Conservation (phyloP, 2,113 vertebrate species). For the Abramis brama region DNA sequence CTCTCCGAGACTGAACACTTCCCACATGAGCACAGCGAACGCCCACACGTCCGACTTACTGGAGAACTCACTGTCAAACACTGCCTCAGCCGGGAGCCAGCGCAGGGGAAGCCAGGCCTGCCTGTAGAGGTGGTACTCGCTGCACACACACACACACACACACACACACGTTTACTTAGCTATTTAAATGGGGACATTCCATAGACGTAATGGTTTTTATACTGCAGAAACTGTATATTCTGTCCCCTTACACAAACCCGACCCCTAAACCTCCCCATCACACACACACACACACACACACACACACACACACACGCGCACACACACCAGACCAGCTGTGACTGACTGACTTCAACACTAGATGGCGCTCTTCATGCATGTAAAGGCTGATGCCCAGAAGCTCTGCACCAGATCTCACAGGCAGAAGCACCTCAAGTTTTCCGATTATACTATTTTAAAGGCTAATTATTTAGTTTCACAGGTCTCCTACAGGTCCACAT, state of each 20-base stretch:
- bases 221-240: no score
- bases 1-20: constrained; percentile 92
- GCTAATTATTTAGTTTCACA: no score
- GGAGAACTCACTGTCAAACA: constrained; percentile 94
- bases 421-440: no score
- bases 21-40: constrained; percentile 97
- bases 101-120: constrained; percentile 95
- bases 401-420: no score
- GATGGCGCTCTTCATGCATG: constrained; percentile 3
- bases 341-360: not conserved
- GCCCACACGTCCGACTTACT: constrained; percentile 97
- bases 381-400: no score
- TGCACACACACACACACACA: constrained; percentile 60
- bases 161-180: not conserved
- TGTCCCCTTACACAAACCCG: no score
- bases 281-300: not conserved
- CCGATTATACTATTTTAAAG: no score
- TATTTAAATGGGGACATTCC: no score
- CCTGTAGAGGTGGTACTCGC: constrained; percentile 96
- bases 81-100: constrained; percentile 93
- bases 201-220: no score
- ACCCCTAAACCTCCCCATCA: no score
- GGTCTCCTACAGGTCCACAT: no score
- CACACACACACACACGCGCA: not conserved
- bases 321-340: not conserved